Conservation (phyloP, 2,888 invertebrate genomes). For the Oscheius myriophilus region DNA sequence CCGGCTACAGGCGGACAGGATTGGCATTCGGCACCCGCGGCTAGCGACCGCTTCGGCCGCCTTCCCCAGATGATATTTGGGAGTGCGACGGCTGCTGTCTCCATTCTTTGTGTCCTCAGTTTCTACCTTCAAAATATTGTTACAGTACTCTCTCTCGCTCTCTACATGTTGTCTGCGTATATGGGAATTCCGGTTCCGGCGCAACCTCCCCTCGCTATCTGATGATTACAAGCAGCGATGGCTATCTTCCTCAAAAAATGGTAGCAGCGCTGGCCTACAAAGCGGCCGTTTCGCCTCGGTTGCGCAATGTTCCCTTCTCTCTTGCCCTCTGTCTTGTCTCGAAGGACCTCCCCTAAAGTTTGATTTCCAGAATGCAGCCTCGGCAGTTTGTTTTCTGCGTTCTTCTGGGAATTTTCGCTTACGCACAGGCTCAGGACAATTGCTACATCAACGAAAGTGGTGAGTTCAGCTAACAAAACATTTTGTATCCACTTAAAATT, state of each 20-base stretch:
- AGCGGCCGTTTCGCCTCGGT: background rate
- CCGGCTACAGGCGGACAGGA: conserved; percentile 31
- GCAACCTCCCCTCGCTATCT: conserved; percentile 22
- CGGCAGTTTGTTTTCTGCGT: conserved; percentile 24
- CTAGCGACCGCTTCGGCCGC: conserved; percentile 14
- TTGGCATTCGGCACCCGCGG: conserved; percentile 28
- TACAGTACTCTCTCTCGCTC: no score
- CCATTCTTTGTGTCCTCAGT: background rate
- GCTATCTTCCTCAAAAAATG: conserved; percentile 25
- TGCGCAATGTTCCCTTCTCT: conserved; percentile 5
- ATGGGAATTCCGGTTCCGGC: conserved; percentile 12
- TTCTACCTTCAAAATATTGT: no score
- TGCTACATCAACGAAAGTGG: conserved; percentile 67
- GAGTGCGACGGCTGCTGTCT: background rate
- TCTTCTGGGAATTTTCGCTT: conserved; percentile 31
- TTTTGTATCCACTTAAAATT: background rate
- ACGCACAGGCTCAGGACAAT: conserved; percentile 53
- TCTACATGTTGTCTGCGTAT: no score
- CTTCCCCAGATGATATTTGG: conserved; percentile 12
- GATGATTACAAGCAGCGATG: conserved; percentile 28
- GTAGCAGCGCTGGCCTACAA: conserved; percentile 7
- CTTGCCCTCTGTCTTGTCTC: background rate
- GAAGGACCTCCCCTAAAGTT: background rate
- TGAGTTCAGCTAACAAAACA: conserved; percentile 30
- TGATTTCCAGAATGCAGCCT: conserved; percentile 16